Evolutionary conservation across 2,113 vertebrate species (phyloP), one percentile per base, ranked within the genome.

Genomic region (Oryzias woworae): DNA sequence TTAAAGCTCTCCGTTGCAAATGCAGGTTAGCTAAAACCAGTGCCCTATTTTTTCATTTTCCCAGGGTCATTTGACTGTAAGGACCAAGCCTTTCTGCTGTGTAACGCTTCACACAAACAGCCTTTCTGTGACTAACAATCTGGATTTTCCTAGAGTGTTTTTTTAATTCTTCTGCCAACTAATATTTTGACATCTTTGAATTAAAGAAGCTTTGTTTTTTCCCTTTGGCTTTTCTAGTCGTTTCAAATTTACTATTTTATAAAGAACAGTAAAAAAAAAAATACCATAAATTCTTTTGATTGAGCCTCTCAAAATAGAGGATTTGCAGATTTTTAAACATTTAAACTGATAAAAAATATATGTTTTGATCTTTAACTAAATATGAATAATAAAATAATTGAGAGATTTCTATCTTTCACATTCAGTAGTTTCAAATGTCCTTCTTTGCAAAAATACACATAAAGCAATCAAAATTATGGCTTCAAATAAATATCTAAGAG

Each of bases 391-490:
- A 20, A 20, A 20, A 20, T 20, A 20, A 20, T 20, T 20, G 20
- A 20, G 20, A 20, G 20, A 20, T 10, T 36, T 36, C 12, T 12
- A 36, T 2, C 36, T 12, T 71, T 84, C 78, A 88, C 77, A 87
- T 87, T 85, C 83, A 81, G 80, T 77, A 81, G 79, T 82, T 81
- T 53, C 8, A 43, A 59, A 65, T 46, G 73, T 75, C 78, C 84
- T 82, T 82, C 14, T 56, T 63, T 46, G 49, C 16, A 56, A 71
- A 79, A 73, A 60, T 26, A 28, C 44, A 36, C 76, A 57, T 70
- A 76, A 67, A 78, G 74, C 74, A 73, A 88, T 78, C 88, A 72
- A 82, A 71, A 70, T 18, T 77, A 81, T 80, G 82, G 82, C 86
- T 89, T 87, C 64, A 85, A 66, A 80, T 64, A 63, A 67, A 75